Conservation (phyloP, 2,113 vertebrate species). For the Taurulus bubalis region DNA sequence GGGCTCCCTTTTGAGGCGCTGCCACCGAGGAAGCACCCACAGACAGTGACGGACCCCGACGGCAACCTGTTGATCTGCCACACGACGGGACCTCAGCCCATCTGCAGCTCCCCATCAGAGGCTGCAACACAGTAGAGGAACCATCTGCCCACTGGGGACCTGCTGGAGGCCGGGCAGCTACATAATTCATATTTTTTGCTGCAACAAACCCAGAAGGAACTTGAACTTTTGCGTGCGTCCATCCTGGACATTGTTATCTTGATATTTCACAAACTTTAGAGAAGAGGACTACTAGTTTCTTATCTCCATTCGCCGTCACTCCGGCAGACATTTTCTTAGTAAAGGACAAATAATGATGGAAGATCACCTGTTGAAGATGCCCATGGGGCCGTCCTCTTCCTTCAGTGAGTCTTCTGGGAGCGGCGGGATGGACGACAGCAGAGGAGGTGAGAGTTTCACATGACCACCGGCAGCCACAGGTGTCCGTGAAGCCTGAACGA, state of each 20-base stretch:
- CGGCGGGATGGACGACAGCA: constrained; percentile 82
- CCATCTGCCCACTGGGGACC: constrained; percentile 56
- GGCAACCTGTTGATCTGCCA: constrained; percentile 48
- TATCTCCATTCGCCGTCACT: neutral
- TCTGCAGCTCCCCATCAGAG: constrained; percentile 43
- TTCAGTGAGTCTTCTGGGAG: constrained; percentile 80
- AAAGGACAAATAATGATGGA: constrained; percentile 70
- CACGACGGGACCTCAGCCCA: constrained; percentile 48
- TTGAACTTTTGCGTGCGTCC: neutral
- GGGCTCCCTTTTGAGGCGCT: constrained; percentile 81
- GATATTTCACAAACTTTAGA: neutral
- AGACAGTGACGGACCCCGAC: constrained; percentile 62
- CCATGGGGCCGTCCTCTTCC: constrained; percentile 80
- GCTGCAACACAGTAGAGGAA: constrained; percentile 34
- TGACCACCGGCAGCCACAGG: constrained; percentile 18
- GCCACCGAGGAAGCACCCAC: constrained; percentile 76
- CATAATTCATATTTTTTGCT: neutral
- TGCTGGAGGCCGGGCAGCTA: constrained; percentile 12
- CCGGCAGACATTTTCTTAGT: neutral
- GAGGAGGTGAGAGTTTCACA: constrained; percentile 83
- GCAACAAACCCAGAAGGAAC: neutral
- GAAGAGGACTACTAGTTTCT: constrained; percentile 6
- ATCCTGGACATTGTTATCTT: neutral
- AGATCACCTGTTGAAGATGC: constrained; percentile 73
- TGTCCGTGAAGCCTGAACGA: neutral